phyloP scores from a whole-genome alignment of 2,888 invertebrate species.

The Chromoteleia sp. region DNA sequence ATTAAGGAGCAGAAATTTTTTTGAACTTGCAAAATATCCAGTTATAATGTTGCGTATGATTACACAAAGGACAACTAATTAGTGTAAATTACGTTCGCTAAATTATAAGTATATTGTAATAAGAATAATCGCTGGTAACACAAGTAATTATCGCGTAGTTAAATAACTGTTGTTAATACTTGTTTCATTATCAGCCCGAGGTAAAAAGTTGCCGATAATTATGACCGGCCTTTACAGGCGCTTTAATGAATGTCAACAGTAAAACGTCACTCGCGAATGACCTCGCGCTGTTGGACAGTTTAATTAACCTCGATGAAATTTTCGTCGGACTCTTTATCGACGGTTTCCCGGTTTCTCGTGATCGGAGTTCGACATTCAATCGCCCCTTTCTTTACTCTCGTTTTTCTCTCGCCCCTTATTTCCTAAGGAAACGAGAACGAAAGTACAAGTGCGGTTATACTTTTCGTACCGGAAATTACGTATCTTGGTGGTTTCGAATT shows the following conservation, averaged over 20 bases:
- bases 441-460: constrained; percentile 61
- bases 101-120: constrained; percentile 52
- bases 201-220: constrained; percentile 53
- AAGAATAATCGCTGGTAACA: constrained; percentile 50
- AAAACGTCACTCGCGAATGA: constrained; percentile 29
- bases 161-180: constrained; percentile 55
- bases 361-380: constrained; percentile 13
- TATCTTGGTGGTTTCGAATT: constrained; percentile 68
- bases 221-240: constrained; percentile 17
- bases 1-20: too few species aligned
- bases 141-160: constrained; percentile 53
- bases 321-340: constrained; percentile 1
- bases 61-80: constrained; percentile 58
- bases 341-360: constrained; percentile 8
- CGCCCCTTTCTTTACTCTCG: constrained; percentile 10
- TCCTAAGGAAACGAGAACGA: constrained; percentile 37
- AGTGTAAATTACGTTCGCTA: constrained; percentile 36
- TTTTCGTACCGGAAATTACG: constrained; percentile 66
- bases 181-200: constrained; percentile 26
- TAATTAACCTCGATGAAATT: constrained; percentile 42
- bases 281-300: constrained; percentile 24
- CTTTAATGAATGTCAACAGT: constrained; percentile 59
- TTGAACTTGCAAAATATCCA: background rate
- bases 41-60: background rate
- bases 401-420: background rate